Evolutionary conservation across 2,113 vertebrate genomes (phyloP).

Genomic region (Ptyas mucosa): DNA sequence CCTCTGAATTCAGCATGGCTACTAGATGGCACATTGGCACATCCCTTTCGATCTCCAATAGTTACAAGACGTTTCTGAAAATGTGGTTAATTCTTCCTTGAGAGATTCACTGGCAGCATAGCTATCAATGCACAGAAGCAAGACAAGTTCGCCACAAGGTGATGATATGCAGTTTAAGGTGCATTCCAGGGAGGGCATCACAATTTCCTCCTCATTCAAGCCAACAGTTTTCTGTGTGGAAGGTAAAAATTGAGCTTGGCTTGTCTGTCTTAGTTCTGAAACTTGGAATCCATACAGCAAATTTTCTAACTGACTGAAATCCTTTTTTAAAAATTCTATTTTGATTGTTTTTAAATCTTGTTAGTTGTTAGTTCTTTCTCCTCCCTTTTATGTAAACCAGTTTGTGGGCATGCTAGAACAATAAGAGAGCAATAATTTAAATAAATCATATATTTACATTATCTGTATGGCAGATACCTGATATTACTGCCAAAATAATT

Average conservation of each 20-base stretch:
- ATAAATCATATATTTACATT: not conserved
- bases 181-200: not conserved
- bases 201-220: not conserved
- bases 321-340: not conserved
- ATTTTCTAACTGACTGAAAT: not conserved
- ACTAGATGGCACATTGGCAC: not conserved
- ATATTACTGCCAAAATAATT: not conserved
- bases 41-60: not conserved
- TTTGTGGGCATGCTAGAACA: not conserved
- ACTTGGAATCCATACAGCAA: not conserved
- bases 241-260: not conserved
- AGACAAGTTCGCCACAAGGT: not conserved
- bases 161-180: not conserved
- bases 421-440: not conserved
- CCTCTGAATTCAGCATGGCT: not conserved
- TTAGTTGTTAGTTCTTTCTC: too few relatives aligned
- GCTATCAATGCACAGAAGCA: not conserved
- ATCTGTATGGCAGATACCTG: not conserved
- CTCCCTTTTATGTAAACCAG: not conserved
- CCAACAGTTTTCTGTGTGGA: not conserved
- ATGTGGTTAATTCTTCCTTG: too few relatives aligned
- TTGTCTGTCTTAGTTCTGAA: not conserved
- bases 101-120: too few relatives aligned
- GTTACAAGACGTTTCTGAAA: too few relatives aligned
- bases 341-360: not conserved